Evolutionary conservation across 2,888 invertebrate species (phyloP).

Genomic region (Paralinhomoeus sp.): DNA sequence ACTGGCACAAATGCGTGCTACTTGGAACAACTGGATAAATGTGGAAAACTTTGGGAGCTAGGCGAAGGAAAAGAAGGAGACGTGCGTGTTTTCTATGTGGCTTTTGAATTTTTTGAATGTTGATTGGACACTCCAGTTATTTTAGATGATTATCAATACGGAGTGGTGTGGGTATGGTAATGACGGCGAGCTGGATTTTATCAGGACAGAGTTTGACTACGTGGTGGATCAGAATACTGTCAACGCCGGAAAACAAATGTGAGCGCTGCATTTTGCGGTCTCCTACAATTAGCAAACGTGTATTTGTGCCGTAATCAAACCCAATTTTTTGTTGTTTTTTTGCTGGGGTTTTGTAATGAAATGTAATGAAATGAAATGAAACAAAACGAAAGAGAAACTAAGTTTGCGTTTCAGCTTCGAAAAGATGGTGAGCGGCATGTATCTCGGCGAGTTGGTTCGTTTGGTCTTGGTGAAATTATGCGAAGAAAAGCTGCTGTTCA

Average conservation of each 20-base stretch:
- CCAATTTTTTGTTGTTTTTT: no score
- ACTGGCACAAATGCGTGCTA: slow-evolving; percentile 35
- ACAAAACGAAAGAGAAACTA: no score
- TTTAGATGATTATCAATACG: slow-evolving; percentile 65
- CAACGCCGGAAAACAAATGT: slow-evolving; percentile 46
- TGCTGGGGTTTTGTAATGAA: no score
- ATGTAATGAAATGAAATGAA: no score
- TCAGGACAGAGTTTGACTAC: slow-evolving; percentile 48
- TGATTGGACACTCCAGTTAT: no score
- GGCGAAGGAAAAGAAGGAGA: slow-evolving; percentile 8
- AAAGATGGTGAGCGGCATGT: slow-evolving; percentile 98
- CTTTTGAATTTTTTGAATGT: no score
- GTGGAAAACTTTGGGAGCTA: slow-evolving; percentile 14
- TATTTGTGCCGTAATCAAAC: no score
- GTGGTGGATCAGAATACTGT: slow-evolving; percentile 61
- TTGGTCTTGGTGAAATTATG: slow-evolving; percentile 40
- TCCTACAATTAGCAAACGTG: no score
- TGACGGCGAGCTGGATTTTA: slow-evolving; percentile 58
- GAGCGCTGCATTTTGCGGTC: no score
- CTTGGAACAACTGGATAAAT: slow-evolving; percentile 28
- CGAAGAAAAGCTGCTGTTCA: slow-evolving; percentile 38
- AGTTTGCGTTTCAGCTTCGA: slow-evolving; percentile 65
- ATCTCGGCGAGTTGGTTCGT: slow-evolving; percentile 83
- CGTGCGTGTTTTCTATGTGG: slow-evolving; percentile 4
- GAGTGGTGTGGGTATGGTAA: slow-evolving; percentile 97